Conservation (phyloP, 2,888 invertebrate species). For the Gymnoscelis rufifasciata region DNA sequence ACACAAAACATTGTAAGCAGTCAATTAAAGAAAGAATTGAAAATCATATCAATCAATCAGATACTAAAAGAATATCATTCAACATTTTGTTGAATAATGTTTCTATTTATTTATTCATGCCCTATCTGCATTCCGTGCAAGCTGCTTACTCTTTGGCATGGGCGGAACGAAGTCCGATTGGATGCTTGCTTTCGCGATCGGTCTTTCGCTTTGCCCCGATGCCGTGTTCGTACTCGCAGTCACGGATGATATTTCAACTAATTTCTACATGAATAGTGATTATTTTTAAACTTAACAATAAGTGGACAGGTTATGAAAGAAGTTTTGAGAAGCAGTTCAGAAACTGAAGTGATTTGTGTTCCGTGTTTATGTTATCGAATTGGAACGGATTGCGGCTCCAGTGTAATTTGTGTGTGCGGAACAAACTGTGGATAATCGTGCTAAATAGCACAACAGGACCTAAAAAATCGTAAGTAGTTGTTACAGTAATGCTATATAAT, state of each 20-base stretch:
- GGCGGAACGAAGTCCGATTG: slow-evolving; percentile 58
- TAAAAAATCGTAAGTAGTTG: slow-evolving; percentile 46
- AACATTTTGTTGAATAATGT: no score
- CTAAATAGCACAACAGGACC: slow-evolving; percentile 49
- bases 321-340: slow-evolving; percentile 41
- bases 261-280: slow-evolving; percentile 62
- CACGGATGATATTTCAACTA: slow-evolving; percentile 62
- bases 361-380: slow-evolving; percentile 44
- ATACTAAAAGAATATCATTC: no score
- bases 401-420: slow-evolving; percentile 62
- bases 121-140: background rate
- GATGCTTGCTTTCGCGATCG: slow-evolving; percentile 57
- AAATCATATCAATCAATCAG: no score
- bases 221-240: slow-evolving; percentile 73
- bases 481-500: background rate
- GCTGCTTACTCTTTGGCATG: slow-evolving; percentile 51
- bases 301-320: slow-evolving; percentile 56
- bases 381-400: slow-evolving; percentile 49
- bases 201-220: slow-evolving; percentile 69
- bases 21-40: no score
- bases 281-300: slow-evolving; percentile 45
- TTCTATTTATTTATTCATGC: background rate
- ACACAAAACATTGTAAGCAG: no score
- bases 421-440: slow-evolving; percentile 57
- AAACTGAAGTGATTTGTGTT: slow-evolving; percentile 53